Evolutionary conservation across 2,888 invertebrate genomes (phyloP).

Genomic region (Margaritifera margaritifera): DNA sequence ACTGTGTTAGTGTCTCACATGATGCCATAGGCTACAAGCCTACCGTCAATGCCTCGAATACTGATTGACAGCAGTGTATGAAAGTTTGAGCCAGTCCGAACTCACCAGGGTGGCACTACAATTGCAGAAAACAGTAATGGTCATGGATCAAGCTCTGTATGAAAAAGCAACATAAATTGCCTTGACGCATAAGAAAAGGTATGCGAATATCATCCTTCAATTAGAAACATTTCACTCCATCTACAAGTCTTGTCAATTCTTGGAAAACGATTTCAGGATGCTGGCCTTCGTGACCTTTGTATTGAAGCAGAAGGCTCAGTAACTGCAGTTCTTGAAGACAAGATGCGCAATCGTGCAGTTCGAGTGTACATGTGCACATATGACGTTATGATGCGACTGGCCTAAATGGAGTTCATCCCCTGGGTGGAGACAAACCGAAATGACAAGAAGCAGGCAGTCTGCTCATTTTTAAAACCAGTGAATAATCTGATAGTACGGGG

Average conservation of each 20-base stretch:
- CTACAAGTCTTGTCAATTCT: slow-evolving; percentile 5
- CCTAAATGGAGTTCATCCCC: no score
- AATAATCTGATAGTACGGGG: no score
- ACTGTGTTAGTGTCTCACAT: background rate
- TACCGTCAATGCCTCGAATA: background rate
- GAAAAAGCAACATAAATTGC: slow-evolving; percentile 13
- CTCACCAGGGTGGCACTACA: background rate
- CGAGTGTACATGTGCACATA: no score
- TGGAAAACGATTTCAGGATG: slow-evolving; percentile 19
- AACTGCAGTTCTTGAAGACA: no score
- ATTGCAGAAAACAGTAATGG: slow-evolving; percentile 1
- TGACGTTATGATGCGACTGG: no score
- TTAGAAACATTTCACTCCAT: slow-evolving; percentile 22
- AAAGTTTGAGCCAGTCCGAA: background rate
- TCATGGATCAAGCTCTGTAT: slow-evolving; percentile 22
- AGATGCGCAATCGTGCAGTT: no score
- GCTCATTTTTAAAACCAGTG: no score
- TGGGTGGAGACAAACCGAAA: no score
- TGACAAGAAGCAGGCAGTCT: no score
- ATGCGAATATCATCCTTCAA: slow-evolving; percentile 2
- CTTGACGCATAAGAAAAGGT: slow-evolving; percentile 1
- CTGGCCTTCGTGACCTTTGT: background rate
- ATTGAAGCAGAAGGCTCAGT: slow-evolving; percentile 2
- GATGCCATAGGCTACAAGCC: slow-evolving; percentile 9
- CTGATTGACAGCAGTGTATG: slow-evolving; percentile 1